These are phyloP conservation scores for Cerastis rubricosa DNA, from an alignment of 2,888 invertebrate genomes.

Conservation along the genomic window DNA sequence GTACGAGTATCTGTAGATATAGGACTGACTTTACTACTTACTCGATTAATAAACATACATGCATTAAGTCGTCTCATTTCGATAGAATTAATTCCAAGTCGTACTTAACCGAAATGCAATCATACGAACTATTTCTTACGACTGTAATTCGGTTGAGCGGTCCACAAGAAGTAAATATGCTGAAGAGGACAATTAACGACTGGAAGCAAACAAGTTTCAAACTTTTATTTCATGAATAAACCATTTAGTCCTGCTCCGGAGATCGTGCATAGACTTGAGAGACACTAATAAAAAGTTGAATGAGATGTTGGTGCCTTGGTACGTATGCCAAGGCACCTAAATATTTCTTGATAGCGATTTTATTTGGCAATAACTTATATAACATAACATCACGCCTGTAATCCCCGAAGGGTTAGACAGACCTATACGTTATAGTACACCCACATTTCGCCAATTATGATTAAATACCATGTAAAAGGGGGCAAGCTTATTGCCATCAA, in stretches of 20 bases:
- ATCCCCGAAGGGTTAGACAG: too few relatives aligned
- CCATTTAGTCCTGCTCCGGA: slow-evolving; percentile 7
- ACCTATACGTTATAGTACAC: too few relatives aligned
- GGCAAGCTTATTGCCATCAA: too few relatives aligned
- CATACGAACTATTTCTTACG: not conserved
- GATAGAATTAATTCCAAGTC: not conserved
- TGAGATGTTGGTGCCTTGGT: not conserved
- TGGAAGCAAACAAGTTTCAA: slow-evolving; percentile 12
- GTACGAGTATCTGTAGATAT: too few relatives aligned
- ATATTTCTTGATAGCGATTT: not conserved
- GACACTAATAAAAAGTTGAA: not conserved
- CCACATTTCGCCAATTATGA: too few relatives aligned
- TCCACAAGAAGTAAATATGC: not conserved
- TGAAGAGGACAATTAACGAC: not conserved
- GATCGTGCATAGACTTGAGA: not conserved
- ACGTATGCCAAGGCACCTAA: not conserved
- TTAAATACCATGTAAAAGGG: too few relatives aligned
- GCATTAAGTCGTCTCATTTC: not conserved
- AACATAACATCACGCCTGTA: too few relatives aligned
- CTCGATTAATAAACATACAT: not conserved
- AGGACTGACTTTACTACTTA: not conserved
- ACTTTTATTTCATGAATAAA: slow-evolving; percentile 24
- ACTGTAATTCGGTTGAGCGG: not conserved
- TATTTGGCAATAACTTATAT: too few relatives aligned
- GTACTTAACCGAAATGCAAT: not conserved